Evolutionary conservation across 2,113 vertebrate species (phyloP).

Genomic region (Lycocorax pyrrhopterus): DNA sequence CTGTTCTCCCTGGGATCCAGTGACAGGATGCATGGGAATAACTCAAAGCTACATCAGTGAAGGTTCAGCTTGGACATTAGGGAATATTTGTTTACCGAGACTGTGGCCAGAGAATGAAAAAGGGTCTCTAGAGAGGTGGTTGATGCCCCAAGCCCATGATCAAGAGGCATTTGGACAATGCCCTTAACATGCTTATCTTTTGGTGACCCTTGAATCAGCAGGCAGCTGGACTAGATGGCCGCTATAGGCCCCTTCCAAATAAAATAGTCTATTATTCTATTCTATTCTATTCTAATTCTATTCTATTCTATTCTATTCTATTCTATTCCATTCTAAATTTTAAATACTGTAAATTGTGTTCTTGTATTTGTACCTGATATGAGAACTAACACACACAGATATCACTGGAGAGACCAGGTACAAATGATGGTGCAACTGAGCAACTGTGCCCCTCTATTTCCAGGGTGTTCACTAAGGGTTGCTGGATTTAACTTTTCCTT

Average conservation of each 20-base stretch:
- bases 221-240: background rate
- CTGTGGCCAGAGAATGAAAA: background rate
- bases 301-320: background rate
- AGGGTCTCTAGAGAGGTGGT: background rate
- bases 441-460: background rate
- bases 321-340: background rate
- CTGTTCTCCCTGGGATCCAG: background rate
- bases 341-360: background rate
- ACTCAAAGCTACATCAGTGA: background rate
- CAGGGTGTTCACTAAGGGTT: background rate
- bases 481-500: background rate
- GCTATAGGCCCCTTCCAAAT: background rate
- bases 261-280: background rate
- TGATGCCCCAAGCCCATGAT: background rate
- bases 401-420: background rate
- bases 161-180: background rate
- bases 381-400: background rate
- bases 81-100: background rate
- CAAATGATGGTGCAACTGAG: background rate
- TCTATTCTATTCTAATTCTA: background rate
- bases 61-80: background rate
- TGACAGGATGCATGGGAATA: accelerated
- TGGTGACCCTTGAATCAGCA: background rate
- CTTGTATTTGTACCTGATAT: background rate
- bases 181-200: background rate